phyloP scores from a whole-genome alignment of 1,140 invertebrate species.

The Drosophila nikananu region DNA sequence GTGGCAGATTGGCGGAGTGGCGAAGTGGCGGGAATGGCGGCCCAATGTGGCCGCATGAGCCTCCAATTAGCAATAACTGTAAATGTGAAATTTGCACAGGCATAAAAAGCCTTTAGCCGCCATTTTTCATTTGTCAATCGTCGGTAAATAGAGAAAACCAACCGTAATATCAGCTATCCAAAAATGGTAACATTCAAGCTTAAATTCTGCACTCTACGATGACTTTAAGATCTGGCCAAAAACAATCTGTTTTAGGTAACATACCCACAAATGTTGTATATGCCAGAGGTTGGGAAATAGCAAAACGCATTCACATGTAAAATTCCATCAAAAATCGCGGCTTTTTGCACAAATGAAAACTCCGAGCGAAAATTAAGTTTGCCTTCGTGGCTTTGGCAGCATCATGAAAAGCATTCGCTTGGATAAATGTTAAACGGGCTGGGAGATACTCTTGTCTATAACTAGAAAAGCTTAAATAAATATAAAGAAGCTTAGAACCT shows the following conservation, averaged over 20 bases:
- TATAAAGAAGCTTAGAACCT: no score
- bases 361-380: conserved; percentile 73
- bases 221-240: conserved; percentile 35
- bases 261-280: neutral
- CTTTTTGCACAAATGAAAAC: conserved; percentile 72
- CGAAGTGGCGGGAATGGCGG: neutral
- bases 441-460: conserved; percentile 9
- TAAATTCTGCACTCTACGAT: neutral
- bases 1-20: neutral
- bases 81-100: conserved; percentile 81
- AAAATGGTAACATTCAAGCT: neutral
- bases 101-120: conserved; percentile 79
- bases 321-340: conserved; percentile 82
- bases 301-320: conserved; percentile 63
- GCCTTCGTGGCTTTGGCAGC: conserved; percentile 46
- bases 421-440: neutral
- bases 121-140: conserved; percentile 82
- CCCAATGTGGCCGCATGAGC: conserved; percentile 74
- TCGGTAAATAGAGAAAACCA: conserved; percentile 57
- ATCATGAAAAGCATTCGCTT: conserved; percentile 16
- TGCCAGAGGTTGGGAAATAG: conserved; percentile 17
- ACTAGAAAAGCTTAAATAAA: no score
- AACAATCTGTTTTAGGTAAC: neutral
- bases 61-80: conserved; percentile 84
- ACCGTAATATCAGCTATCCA: conserved; percentile 1